Conservation (phyloP, 2,888 invertebrate genomes). For the Aspidiotus destructor region DNA sequence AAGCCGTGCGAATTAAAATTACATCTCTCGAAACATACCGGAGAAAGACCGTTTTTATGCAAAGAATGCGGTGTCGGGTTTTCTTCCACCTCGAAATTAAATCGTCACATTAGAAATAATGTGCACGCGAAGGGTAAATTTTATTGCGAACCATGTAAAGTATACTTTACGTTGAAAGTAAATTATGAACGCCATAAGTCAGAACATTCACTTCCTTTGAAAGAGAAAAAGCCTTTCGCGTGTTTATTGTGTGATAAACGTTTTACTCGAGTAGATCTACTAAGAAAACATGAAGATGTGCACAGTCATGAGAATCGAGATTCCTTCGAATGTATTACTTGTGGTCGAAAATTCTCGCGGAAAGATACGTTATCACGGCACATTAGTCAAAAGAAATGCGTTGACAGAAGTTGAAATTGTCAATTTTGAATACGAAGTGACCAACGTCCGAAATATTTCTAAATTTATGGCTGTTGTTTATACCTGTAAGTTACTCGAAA, state of each 20-base stretch:
- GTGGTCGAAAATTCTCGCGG: neutral
- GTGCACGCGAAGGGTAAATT: constrained; percentile 1
- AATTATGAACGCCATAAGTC: neutral
- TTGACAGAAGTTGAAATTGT: too few relatives aligned
- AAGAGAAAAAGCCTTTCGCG: neutral
- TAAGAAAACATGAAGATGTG: neutral
- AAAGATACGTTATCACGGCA: neutral
- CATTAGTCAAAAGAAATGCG: neutral
- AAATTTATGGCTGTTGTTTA: constrained; percentile 2
- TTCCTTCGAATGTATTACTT: neutral
- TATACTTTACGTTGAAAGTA: neutral
- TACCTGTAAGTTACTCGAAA: neutral
- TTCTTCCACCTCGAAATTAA: neutral
- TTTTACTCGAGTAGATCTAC: neutral
- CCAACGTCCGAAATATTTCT: too few relatives aligned
- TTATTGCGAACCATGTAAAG: neutral
- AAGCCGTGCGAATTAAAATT: neutral
- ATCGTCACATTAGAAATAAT: neutral
- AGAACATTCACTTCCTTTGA: neutral
- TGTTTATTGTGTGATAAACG: neutral
- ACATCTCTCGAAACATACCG: constrained; percentile 35
- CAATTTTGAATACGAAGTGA: too few relatives aligned
- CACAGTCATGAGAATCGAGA: neutral
- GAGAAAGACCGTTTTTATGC: constrained; percentile 42
- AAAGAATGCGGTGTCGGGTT: constrained; percentile 40